Percentiles rank a stretch among this genome's conserved stretches.
phyloP scores from a whole-genome alignment of 2,888 invertebrate species.

The Pristionchus entomophagus region DNA sequence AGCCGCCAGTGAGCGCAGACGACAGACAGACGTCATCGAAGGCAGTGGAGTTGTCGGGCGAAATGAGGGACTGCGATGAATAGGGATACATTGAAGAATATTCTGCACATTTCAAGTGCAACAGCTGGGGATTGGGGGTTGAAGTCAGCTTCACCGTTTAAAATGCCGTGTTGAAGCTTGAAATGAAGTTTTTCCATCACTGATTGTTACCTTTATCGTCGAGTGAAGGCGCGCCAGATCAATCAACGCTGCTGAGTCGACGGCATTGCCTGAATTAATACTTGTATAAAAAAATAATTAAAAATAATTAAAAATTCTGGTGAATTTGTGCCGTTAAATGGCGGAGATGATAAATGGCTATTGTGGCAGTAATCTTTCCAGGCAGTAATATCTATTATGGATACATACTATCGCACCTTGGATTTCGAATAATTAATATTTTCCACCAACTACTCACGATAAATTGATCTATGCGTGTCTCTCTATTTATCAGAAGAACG shows the following conservation, averaged over 20 bases:
- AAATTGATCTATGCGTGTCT: no score
- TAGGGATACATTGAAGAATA: neutral
- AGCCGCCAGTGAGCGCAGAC: slow-evolving; percentile 54
- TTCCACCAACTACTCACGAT: no score
- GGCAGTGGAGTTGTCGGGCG: neutral
- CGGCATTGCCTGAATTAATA: slow-evolving; percentile 23
- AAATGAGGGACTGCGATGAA: neutral
- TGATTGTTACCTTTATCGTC: neutral
- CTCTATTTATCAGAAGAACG: no score
- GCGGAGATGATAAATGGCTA: no score
- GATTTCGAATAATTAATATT: no score
- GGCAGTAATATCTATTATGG: no score
- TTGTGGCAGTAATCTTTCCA: no score
- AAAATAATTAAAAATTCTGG: no score
- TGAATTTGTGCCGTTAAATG: no score
- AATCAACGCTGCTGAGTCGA: neutral
- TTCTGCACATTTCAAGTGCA: no score
- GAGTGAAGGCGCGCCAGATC: slow-evolving; percentile 34
- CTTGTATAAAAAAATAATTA: neutral
- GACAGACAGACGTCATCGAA: slow-evolving; percentile 51
- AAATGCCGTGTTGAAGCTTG: neutral
- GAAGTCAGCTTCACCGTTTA: neutral
- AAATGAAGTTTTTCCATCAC: neutral
- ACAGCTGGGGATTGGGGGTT: neutral
- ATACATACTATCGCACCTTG: no score